phyloP scores from a whole-genome alignment of 1,140 invertebrate species.

The Palaemon carinicauda region DNA sequence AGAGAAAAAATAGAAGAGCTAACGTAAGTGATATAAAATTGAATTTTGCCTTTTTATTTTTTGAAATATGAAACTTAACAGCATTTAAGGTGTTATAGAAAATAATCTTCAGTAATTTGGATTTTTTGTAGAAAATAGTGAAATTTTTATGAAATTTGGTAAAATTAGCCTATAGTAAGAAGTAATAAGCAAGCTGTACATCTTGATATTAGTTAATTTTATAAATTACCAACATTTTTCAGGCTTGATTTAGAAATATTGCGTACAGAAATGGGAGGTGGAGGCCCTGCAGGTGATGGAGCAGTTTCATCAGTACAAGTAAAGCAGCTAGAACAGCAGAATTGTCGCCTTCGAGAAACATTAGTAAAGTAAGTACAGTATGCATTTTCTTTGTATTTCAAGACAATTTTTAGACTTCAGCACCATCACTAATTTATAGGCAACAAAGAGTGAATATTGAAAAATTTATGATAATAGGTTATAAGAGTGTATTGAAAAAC shows the following conservation, averaged over 20 bases:
- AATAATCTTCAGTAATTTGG: no score
- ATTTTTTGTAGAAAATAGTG: no score
- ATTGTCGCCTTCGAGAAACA: constrained; percentile 88
- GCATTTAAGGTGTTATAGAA: not conserved
- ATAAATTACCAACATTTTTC: not conserved
- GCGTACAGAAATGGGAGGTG: constrained; percentile 85
- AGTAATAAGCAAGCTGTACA: no score
- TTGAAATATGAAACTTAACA: constrained; percentile 60
- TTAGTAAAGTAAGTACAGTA: constrained; percentile 75
- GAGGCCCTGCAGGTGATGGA: constrained; percentile 62
- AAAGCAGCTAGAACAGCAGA: constrained; percentile 95
- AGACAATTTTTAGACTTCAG: not conserved
- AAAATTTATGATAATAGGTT: no score
- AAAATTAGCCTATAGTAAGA: no score
- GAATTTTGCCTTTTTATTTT: not conserved
- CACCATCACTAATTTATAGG: no score
- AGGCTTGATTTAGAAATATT: constrained; percentile 88
- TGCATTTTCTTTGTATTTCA: constrained; percentile 38
- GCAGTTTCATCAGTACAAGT: constrained; percentile 78
- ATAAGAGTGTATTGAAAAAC: no score
- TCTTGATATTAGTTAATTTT: no score
- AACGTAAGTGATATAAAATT: constrained; percentile 64
- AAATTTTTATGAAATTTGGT: no score
- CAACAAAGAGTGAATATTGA: no score
- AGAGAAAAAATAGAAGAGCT: constrained; percentile 91